Evolutionary conservation across 1,140 invertebrate species (phyloP), one percentile per base, ranked within the genome.

Genomic region (Yoshiicerus persimilis): DNA sequence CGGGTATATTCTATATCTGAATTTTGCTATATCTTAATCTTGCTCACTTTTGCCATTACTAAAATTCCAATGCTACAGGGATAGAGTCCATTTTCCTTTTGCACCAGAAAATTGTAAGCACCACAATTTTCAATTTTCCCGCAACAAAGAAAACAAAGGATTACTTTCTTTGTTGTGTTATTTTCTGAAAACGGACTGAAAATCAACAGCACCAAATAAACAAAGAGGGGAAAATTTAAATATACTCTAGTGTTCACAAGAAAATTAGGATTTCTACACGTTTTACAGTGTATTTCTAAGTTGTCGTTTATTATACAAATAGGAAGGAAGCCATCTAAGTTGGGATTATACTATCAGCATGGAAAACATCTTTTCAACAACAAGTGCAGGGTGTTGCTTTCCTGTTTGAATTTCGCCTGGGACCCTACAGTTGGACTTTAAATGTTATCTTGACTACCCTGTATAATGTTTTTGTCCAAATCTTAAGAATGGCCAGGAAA

Each of bases 351-450:
- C n/a, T n/a, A 56, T 56, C 20, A 56, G 27, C 11, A 70, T 70
- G 64, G 75, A 80, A 32, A 77, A 16, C 20, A 34, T 36, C 20
- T 23, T 77, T 80, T 80, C 32, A 80, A 80, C 75, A 80, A 80
- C 75, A 80, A 80, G 75, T 80, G 30, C 75, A 32, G 75, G 75
- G 75, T 80, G 75, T 80, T 80, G 75, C 75, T 34, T 70, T 70
- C 25, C 0, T 16, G 66, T 16, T 70, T 23, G 66, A 16, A 70
- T 27, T 13, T 9, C 3, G 0, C 0, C 2, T 1, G 25, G 3
- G 25, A 16, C 66, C 30, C 66, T 16, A 70, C 66, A 70, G 66
- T 70, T 70, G 66, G 66, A 70, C 23, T 27, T 66, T 27, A 30
- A 34, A 77, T 80, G 30, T 70, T 80, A 34, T 80, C 30, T 16